Evolutionary conservation across 2,113 vertebrate genomes (phyloP).

Genomic region (Psittacula cyanocephala): DNA sequence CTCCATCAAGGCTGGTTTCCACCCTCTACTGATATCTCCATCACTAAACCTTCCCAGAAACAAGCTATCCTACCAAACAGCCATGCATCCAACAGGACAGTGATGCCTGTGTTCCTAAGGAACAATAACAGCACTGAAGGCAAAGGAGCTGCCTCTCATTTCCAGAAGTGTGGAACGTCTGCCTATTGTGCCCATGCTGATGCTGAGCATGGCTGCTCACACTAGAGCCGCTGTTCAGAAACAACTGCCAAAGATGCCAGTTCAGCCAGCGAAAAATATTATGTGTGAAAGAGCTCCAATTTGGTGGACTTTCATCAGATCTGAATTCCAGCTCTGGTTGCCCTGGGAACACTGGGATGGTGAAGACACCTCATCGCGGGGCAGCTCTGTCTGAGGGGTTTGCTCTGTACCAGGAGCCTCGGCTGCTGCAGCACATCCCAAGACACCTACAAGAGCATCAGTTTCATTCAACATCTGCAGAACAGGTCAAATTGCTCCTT

Average conservation of each 20-base stretch:
- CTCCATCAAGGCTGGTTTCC: not conserved
- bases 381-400: not conserved
- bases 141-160: constrained; percentile 12
- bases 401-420: fast-evolving
- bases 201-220: not conserved
- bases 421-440: not conserved
- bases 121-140: constrained; percentile 15
- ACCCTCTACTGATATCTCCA: not conserved
- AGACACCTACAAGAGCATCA: fast-evolving
- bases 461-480: not conserved
- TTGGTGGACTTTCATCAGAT: constrained; percentile 13
- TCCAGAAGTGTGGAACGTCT: constrained; percentile 6
- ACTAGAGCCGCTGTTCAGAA: not conserved
- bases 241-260: not conserved
- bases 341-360: constrained; percentile 22
- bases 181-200: not conserved
- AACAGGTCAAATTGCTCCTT: not conserved
- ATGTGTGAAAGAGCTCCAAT: not conserved
- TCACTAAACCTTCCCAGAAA: not conserved
- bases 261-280: not conserved
- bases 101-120: constrained; percentile 3
- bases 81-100: not conserved
- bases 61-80: not conserved
- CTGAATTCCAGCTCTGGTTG: not conserved
- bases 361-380: not conserved